A percentile compares a stretch with the other conserved stretches of the same genome.
phyloP scores from a whole-genome alignment of 37 sponge, comb jelly and placozoan genomes.

The Beroe forskalii region DNA sequence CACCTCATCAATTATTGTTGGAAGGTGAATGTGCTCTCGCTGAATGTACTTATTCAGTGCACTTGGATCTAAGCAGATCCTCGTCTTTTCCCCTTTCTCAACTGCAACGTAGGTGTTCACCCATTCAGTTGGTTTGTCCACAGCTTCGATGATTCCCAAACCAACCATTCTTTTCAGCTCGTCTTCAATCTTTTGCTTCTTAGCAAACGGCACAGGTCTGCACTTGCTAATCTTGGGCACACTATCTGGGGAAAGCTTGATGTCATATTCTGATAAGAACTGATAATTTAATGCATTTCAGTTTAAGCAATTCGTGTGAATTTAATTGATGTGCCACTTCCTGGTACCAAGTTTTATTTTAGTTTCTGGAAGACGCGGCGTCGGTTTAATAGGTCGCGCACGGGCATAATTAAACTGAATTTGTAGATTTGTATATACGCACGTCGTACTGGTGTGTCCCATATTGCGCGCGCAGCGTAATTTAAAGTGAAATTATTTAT shows the following conservation, averaged over 20 bases:
- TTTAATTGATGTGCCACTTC: too few species aligned
- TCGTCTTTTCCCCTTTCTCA: background rate
- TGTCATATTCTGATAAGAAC: background rate
- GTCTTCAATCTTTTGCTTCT: background rate
- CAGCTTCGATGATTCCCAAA: background rate
- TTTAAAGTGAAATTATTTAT: too few species aligned
- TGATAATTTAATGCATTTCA: too few species aligned
- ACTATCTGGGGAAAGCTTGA: background rate
- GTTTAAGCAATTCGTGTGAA: too few species aligned
- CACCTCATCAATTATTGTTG: slow-evolving; percentile 38
- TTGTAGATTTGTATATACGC: too few species aligned
- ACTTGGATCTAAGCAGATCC: slow-evolving; percentile 55
- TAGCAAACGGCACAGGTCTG: background rate
- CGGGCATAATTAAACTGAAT: too few species aligned
- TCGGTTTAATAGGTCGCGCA: too few species aligned
- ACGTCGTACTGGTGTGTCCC: too few species aligned
- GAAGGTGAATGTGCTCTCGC: slow-evolving; percentile 10
- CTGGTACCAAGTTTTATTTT: too few species aligned
- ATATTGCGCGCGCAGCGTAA: too few species aligned
- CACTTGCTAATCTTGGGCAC: too few species aligned
- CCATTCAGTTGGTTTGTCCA: slow-evolving; percentile 10
- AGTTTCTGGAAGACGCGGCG: too few species aligned
- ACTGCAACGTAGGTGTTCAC: slow-evolving; percentile 3
- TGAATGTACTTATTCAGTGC: background rate
- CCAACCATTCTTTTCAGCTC: background rate